Percentiles rank a stretch among this genome's conserved stretches.
Conservation (phyloP, 1,140 invertebrate species). For the Capitella teleta region DNA sequence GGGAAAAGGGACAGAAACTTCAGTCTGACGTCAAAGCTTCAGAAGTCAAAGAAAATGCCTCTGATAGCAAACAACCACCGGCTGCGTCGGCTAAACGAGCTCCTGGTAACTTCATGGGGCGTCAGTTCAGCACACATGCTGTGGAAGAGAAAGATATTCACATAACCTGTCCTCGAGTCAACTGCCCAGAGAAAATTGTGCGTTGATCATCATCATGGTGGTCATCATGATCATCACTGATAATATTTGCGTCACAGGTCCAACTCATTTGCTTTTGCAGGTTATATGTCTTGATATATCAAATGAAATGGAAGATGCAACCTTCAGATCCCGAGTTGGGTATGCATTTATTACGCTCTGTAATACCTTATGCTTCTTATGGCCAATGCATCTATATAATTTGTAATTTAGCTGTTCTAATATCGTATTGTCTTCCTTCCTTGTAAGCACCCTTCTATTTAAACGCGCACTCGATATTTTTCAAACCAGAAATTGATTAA, state of each 20-base stretch:
- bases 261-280: constrained; percentile 18
- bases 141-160: no score
- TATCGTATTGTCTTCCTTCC: no score
- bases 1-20: no score
- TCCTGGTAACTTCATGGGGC: not conserved
- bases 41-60: not conserved
- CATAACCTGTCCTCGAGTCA: constrained; percentile 25
- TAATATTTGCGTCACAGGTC: not conserved
- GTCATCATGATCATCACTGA: not conserved
- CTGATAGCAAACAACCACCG: not conserved
- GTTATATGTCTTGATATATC: constrained; percentile 55
- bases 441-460: no score
- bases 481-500: no score
- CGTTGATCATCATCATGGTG: no score
- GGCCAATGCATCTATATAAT: no score
- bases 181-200: constrained; percentile 37
- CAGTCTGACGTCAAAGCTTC: no score
- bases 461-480: no score
- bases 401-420: no score
- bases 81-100: not conserved
- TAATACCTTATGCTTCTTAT: no score
- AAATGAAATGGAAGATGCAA: constrained; percentile 49
- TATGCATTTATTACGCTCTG: constrained; percentile 25
- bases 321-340: constrained; percentile 49
- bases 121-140: not conserved